A percentile compares a stretch with the other conserved stretches of the same genome.
phyloP scores from a whole-genome alignment of 1,140 invertebrate genomes.

The Meteorus sp. region DNA sequence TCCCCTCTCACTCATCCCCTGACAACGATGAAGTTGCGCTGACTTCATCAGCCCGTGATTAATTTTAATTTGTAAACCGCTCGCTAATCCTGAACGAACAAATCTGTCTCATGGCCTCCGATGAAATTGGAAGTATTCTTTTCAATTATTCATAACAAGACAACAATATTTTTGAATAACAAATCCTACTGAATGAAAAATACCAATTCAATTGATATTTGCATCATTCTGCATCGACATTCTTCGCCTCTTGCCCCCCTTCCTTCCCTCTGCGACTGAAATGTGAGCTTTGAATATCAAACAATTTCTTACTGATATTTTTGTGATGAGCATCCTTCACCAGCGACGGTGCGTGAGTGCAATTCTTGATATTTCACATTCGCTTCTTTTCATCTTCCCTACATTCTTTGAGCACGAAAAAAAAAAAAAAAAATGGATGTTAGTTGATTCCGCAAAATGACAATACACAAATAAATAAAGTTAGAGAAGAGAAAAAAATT shows the following conservation, averaged over 20 bases:
- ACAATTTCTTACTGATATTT: constrained; percentile 52
- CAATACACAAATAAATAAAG: too few species aligned
- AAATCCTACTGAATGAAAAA: too few species aligned
- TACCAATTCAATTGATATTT: too few species aligned
- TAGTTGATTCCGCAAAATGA: too few species aligned
- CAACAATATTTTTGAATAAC: too few species aligned
- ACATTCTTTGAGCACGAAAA: too few species aligned
- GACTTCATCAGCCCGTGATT: constrained; percentile 45
- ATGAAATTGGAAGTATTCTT: too few species aligned
- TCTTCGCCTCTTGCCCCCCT: constrained; percentile 14
- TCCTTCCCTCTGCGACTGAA: constrained; percentile 20
- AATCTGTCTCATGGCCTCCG: too few species aligned
- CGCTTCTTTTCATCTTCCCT: background rate
- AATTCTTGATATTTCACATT: constrained; percentile 43
- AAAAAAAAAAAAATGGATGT: too few species aligned
- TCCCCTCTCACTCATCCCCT: background rate
- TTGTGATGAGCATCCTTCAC: constrained; percentile 43
- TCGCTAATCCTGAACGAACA: constrained; percentile 35
- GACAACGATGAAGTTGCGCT: constrained; percentile 30
- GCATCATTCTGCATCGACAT: too few species aligned
- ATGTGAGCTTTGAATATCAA: constrained; percentile 49
- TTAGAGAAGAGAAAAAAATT: too few species aligned
- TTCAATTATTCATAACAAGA: too few species aligned
- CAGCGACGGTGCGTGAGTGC: constrained; percentile 46
- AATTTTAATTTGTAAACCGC: constrained; percentile 47